Percentiles rank a stretch among this genome's conserved stretches.
Evolutionary conservation across 30 jellyfish, hydroid and myxozoan genomes (phyloP).

Genomic region (Pseudorhiza aurosa): DNA sequence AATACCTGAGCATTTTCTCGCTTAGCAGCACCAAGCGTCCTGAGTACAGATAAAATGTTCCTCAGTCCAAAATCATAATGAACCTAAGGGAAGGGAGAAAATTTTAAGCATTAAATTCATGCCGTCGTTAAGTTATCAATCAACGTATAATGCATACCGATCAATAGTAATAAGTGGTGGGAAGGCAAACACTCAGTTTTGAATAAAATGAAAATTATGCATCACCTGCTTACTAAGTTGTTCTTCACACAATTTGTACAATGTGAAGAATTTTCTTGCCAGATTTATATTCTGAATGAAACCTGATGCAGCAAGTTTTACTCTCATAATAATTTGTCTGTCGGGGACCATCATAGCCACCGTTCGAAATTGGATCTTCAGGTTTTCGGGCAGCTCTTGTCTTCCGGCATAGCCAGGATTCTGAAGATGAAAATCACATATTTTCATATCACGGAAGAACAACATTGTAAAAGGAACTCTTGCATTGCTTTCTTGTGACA

Average conservation of each 20-base stretch:
- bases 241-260: conserved; percentile 87
- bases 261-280: conserved; percentile 85
- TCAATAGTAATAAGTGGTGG: neutral
- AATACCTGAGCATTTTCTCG: conserved; percentile 78
- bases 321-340: conserved; percentile 93
- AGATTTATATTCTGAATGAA: conserved; percentile 79
- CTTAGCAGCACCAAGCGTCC: conserved; percentile 92
- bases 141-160: too few species aligned
- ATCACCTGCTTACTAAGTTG: conserved; percentile 84
- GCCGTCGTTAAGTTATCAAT: too few species aligned
- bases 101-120: too few species aligned
- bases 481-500: too few species aligned
- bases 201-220: neutral
- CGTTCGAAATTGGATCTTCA: conserved; percentile 86
- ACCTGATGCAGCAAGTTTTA: conserved; percentile 89
- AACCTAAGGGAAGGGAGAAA: conserved; percentile 11
- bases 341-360: conserved; percentile 98
- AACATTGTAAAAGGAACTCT: too few species aligned
- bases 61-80: conserved; percentile 95
- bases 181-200: neutral
- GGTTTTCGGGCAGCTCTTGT: conserved; percentile 90
- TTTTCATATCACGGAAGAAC: too few species aligned
- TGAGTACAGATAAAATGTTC: conserved; percentile 78
- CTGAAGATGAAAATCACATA: conserved; percentile 16
- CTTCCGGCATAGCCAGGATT: conserved; percentile 98